Conservation (phyloP, 2,797 vertebrate species). For the Choloepus didactylus region DNA sequence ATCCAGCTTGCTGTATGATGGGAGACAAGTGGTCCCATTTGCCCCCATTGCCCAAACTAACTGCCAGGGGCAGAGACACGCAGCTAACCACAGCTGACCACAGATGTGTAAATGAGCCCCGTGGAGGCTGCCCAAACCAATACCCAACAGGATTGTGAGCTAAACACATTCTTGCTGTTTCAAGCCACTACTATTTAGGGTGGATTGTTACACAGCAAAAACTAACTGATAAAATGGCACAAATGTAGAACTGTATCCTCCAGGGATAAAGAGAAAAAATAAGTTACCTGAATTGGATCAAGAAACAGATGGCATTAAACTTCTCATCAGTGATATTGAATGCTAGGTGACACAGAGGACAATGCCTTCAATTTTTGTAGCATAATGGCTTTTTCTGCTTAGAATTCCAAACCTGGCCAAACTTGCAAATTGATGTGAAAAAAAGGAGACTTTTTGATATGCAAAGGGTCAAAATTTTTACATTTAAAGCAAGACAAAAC, state of each 20-base stretch:
- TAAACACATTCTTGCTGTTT: too few species aligned
- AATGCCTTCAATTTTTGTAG: too few species aligned
- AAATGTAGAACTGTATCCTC: not conserved
- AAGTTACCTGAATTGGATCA: not conserved
- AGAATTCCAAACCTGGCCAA: not conserved
- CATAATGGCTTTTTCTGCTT: not conserved
- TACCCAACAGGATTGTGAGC: not conserved
- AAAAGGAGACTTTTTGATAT: not conserved
- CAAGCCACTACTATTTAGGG: too few species aligned
- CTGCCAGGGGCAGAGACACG: not conserved
- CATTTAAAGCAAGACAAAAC: not conserved
- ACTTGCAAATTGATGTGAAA: not conserved
- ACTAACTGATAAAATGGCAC: not conserved
- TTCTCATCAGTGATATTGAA: not conserved
- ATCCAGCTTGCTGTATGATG: not conserved
- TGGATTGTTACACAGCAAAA: not conserved
- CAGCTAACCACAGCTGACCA: not conserved
- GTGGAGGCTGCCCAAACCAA: not conserved
- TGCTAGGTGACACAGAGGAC: too few species aligned
- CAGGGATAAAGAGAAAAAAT: not conserved
- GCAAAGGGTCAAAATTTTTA: not conserved
- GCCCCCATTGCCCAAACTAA: fast-evolving
- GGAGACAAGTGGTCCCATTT: too few species aligned
- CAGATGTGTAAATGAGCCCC: too few species aligned
- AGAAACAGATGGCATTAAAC: too few species aligned